Conservation (phyloP, 2,888 invertebrate species). For the Oxyteleia sp. region DNA sequence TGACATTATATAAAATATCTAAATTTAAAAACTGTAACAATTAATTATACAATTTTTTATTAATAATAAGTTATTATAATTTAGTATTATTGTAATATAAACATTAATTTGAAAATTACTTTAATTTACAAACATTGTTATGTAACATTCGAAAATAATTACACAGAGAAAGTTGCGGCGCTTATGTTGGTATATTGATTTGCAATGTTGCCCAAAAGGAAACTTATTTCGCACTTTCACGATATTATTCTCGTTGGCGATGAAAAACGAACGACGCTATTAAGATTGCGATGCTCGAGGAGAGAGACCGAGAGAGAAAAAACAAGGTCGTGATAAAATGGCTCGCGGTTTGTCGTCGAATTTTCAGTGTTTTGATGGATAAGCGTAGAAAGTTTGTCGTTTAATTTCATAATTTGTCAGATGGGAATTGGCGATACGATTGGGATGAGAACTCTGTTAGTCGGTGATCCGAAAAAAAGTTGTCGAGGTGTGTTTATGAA, state of each 20-base stretch:
- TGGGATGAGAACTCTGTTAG: not conserved
- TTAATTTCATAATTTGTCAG: slow-evolving; percentile 40
- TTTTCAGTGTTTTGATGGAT: slow-evolving; percentile 50
- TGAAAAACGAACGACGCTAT: slow-evolving; percentile 45
- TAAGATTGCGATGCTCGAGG: slow-evolving; percentile 11
- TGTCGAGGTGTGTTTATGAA: slow-evolving; percentile 1
- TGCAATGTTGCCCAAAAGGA: slow-evolving; percentile 58
- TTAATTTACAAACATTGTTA: too few relatives aligned
- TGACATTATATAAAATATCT: too few relatives aligned
- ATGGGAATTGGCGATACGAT: slow-evolving; percentile 3
- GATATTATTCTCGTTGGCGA: slow-evolving; percentile 37
- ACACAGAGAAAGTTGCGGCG: slow-evolving; percentile 67
- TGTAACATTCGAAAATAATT: slow-evolving; percentile 66
- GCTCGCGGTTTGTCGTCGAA: slow-evolving; percentile 19
- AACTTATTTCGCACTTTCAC: slow-evolving; percentile 65
- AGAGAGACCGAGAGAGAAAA: slow-evolving; percentile 11
- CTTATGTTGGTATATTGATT: slow-evolving; percentile 55
- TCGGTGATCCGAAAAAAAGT: not conserved
- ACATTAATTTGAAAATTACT: too few relatives aligned
- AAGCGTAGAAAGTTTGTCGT: slow-evolving; percentile 54
- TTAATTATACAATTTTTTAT: too few relatives aligned
- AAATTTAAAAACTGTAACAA: too few relatives aligned
- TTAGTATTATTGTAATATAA: too few relatives aligned
- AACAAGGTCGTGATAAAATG: slow-evolving; percentile 26
- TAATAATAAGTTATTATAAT: too few relatives aligned